Evolutionary conservation across 2,113 vertebrate species (phyloP), one percentile per base, ranked within the genome.

Genomic region (Carollia perspicillata): DNA sequence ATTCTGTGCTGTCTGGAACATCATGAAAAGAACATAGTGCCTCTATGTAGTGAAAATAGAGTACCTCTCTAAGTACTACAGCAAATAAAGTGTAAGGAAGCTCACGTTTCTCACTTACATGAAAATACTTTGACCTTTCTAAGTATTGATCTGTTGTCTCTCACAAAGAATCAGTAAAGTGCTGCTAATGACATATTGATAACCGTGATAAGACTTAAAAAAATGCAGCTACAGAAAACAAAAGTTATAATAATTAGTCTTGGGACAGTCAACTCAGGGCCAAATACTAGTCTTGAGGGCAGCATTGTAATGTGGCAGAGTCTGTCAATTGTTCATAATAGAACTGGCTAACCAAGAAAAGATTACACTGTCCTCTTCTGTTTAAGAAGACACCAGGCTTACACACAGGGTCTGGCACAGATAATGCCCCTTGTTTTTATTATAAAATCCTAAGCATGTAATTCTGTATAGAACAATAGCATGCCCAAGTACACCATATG

Each of bases 21-120:
- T 86, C 47, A n/a, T 92, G n/a, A 86, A 92, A 84, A 85, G 37
- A 97, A 84, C 26, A 40, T 69, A 90, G 8, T 74, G n/a, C 17
- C 20, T 79, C 60, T 68, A 14, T 81, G 10, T 87, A 84, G n/a
- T 12, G 17, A 81, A 89, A 91, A 83, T 87, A 66, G 72, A 88
- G 17, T 85, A 84, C 33, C 30, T 88, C 35, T 91, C 1, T 94
- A 81, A 90, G 51, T 85, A 35, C 23, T 86, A 77, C 4, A 83
- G 58, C 42, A 77, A 65, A 77, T 28, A 93, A 68, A 81, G 22
- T 94, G 42, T 30, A 69, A 8, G n/a, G 51, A 75, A n/a, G 8
- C 37, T 89, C 47, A 42, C 26, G 33, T 14, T 71, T 40, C 92
- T 86, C 42, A 78, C n/a, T 80, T 79, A 77, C 88, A 53, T 13